Evolutionary conservation across 2,113 vertebrate species (phyloP).

Genomic region (Prionailurus bengalensis): DNA sequence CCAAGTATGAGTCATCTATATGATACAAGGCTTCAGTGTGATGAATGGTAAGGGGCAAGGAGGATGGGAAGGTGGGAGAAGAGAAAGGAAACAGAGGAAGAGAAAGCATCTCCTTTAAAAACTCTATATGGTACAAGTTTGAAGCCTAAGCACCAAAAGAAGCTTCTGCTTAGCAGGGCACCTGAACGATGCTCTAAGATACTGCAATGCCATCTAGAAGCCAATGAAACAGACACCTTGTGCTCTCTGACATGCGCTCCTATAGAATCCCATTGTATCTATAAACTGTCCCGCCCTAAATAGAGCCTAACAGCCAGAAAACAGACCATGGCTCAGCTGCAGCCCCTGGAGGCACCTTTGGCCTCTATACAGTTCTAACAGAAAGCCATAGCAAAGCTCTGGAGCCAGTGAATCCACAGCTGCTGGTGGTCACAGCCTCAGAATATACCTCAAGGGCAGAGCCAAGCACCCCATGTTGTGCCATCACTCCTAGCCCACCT

Average conservation of each 20-base stretch:
- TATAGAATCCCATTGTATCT: neutral
- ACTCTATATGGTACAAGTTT: neutral
- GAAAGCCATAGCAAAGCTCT: neutral
- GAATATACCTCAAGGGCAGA: neutral
- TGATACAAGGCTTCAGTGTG: neutral
- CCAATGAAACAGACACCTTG: neutral
- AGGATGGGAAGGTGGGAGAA: neutral
- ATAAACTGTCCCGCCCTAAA: neutral
- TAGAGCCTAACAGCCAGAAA: neutral
- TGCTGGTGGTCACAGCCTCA: slow-evolving; percentile 6
- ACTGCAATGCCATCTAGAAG: neutral
- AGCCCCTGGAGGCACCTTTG: neutral
- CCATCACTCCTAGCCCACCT: neutral
- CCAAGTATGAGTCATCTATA: neutral
- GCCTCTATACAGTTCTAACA: neutral
- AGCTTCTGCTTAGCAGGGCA: neutral
- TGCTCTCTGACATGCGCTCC: neutral
- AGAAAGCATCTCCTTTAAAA: slow-evolving; percentile 26
- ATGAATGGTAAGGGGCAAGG: neutral
- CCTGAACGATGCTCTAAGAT: slow-evolving; percentile 9
- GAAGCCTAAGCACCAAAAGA: neutral
- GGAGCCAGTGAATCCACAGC: neutral
- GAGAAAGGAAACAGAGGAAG: neutral
- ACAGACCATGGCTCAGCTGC: neutral
- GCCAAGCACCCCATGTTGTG: neutral